Evolutionary conservation across 2,888 invertebrate species (phyloP), one percentile per base, ranked within the genome.

Genomic region (Plebejus melissa): DNA sequence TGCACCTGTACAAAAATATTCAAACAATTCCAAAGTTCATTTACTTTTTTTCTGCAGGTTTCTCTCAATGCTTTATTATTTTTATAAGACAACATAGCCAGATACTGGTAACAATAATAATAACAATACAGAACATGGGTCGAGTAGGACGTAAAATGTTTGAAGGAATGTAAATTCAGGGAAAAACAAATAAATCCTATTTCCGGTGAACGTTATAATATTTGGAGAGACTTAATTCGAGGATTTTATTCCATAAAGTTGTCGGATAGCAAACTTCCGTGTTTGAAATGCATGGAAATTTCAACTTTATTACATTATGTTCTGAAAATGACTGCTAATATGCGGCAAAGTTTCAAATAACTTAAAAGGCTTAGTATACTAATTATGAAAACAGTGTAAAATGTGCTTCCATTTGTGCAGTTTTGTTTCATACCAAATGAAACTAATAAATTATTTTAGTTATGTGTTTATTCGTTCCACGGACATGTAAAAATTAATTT

Each of bases 251-350:
- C 58, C n/a, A 58, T 22, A 58, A 58, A 22, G 58, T 58, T 58
- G 16, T 57, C 57, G 58, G 58, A 5, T 9, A 58, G 3, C 58
- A 9, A 58, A 58, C 58, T 22, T 22, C 58, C 3, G 9, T 58
- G 22, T 58, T 58, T 58, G 58, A 58, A 58, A 58, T 58, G 58
- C 58, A 58, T 58, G 58, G 22, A 58, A 9, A 57, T 57, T 57
- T 57, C 16, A 57, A 58, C 58, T 58, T 58, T 9, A 58, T 58
- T 22, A 58, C 58, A 58, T 58, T 58, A 58, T 58, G 58, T 58
- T 58, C 58, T 2, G 58, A 58, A 58, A 58, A 58, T 58, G 57
- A 46, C 9, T 46, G 46, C 46, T 46, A 46, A 54, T 54, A 54
- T 54, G 54, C 54, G 54, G 54, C 46, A 46, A 46, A 46, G 46